Evolutionary conservation across 2,113 vertebrate species (phyloP).

Genomic region (Lycaon pictus): DNA sequence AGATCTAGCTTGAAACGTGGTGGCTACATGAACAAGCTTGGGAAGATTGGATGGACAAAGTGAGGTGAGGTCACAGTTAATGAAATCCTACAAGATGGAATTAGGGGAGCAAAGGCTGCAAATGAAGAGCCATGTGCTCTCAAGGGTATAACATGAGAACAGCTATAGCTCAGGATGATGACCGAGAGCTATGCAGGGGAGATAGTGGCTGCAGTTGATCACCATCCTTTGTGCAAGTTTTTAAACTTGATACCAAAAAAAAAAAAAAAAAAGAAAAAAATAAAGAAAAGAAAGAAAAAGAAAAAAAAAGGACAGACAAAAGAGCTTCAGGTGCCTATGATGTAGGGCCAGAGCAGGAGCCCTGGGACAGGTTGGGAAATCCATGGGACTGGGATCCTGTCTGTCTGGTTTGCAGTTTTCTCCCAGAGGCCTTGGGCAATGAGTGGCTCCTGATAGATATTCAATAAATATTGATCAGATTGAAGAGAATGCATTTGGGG

Average conservation of each 20-base stretch:
- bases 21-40: not conserved
- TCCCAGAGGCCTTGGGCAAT: not conserved
- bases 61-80: not conserved
- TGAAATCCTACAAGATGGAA: not conserved
- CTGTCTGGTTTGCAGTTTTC: not conserved
- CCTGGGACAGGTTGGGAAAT: rapidly evolving
- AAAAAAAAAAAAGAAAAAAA: not conserved
- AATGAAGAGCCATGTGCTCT: not conserved
- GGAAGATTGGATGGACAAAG: not conserved
- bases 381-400: not conserved
- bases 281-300: not conserved
- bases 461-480: constrained; percentile 17
- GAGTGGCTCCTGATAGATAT: not conserved
- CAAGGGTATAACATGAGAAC: not conserved
- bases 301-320: not conserved
- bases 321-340: not conserved
- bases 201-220: not conserved
- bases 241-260: not conserved
- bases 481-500: not conserved
- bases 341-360: not conserved
- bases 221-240: not conserved
- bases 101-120: not conserved
- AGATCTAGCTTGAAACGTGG: not conserved
- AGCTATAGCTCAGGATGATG: not conserved
- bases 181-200: not conserved